phyloP scores from a whole-genome alignment of 2,888 invertebrate species.

The Cryptocephalus moraei region DNA sequence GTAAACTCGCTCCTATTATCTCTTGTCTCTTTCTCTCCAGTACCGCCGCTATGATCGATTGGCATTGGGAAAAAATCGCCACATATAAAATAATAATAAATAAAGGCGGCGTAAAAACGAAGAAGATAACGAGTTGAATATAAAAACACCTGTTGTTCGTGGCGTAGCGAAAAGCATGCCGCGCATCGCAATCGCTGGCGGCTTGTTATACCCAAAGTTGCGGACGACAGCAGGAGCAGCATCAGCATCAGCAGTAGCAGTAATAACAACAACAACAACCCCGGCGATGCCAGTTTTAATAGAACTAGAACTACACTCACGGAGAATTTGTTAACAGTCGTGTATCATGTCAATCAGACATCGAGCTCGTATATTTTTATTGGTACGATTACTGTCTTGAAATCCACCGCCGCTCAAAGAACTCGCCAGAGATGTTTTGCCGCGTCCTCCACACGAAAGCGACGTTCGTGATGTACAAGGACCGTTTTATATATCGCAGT shows the following conservation, averaged over 20 bases:
- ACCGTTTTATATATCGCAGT: too few relatives aligned
- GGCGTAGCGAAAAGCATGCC: conserved; percentile 21
- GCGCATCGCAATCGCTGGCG: conserved; percentile 26
- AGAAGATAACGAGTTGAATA: conserved; percentile 25
- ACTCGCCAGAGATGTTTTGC: not conserved
- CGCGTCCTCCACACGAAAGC: too few relatives aligned
- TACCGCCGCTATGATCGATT: too few relatives aligned
- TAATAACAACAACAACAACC: not conserved
- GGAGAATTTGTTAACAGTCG: conserved; percentile 28
- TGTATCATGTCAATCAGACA: conserved; percentile 30
- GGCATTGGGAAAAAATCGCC: conserved; percentile 20
- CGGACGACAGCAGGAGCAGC: conserved; percentile 12
- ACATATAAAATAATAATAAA: conserved; percentile 29
- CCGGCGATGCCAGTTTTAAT: conserved; percentile 16
- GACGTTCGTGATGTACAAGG: too few relatives aligned
- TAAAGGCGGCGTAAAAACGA: conserved; percentile 20
- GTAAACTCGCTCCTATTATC: too few relatives aligned
- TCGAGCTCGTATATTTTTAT: conserved; percentile 17
- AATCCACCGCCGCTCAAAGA: conserved; percentile 6
- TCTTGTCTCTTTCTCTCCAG: too few relatives aligned
- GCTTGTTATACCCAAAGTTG: conserved; percentile 26
- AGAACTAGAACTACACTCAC: conserved; percentile 30
- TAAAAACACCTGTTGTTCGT: conserved; percentile 30
- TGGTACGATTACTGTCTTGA: conserved; percentile 11
- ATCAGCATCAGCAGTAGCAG: conserved; percentile 4